phyloP scores from a whole-genome alignment of 2,797 vertebrate species.

The Emydoidea blandingii region DNA sequence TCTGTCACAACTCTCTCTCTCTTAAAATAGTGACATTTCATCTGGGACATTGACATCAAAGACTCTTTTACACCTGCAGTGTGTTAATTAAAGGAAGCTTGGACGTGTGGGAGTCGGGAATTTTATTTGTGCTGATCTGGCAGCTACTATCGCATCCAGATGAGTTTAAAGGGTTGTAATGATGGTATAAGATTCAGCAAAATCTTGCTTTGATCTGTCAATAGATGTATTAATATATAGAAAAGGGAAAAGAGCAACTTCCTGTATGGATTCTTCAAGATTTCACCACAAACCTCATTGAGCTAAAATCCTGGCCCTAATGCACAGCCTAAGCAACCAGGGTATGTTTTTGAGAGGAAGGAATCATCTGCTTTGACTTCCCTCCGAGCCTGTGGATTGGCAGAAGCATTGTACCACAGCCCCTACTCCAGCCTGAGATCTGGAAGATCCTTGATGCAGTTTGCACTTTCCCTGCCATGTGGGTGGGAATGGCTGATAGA shows the following conservation, averaged over 20 bases:
- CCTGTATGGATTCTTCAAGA: not conserved
- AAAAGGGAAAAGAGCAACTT: not conserved
- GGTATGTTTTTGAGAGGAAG: not conserved
- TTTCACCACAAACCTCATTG: rapidly evolving
- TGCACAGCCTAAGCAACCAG: rapidly evolving
- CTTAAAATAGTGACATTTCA: not conserved
- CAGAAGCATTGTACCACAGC: not conserved
- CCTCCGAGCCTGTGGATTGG: rapidly evolving
- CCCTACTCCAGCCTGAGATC: rapidly evolving
- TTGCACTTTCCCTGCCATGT: not conserved
- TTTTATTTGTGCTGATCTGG: conserved; percentile 12
- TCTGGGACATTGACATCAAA: conserved; percentile 8
- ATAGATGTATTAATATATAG: not conserved
- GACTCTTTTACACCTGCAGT: rapidly evolving
- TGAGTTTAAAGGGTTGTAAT: conserved; percentile 27
- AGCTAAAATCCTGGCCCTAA: not conserved
- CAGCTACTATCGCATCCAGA: conserved; percentile 3
- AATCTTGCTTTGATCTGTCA: conserved; percentile 42
- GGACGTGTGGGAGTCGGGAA: not conserved
- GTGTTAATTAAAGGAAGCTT: conserved; percentile 43
- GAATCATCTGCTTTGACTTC: not conserved
- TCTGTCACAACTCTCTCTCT: not conserved
- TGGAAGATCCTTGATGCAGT: not conserved
- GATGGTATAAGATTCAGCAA: not conserved
- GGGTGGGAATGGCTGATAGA: not conserved